A percentile compares a stretch with the other conserved stretches of the same genome.
phyloP scores from a whole-genome alignment of 2,888 invertebrate species.

The Cantharis flavilabris region DNA sequence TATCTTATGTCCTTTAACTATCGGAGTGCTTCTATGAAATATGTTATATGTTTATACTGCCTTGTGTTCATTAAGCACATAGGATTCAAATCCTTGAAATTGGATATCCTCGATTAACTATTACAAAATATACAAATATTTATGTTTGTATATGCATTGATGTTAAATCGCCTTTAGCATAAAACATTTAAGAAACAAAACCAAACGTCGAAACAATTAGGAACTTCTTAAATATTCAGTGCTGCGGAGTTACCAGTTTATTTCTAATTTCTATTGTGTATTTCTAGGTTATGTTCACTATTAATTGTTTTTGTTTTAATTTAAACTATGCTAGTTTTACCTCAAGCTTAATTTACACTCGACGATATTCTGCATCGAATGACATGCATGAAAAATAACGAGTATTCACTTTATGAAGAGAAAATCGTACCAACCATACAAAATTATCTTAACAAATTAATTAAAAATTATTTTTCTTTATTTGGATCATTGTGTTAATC shows the following conservation, averaged over 20 bases:
- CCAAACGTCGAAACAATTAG: neutral
- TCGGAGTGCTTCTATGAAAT: slow-evolving; percentile 29
- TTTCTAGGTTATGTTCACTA: neutral
- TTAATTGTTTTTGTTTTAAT: neutral
- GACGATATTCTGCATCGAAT: neutral
- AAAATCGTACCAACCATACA: neutral
- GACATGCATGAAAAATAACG: neutral
- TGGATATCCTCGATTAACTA: slow-evolving; percentile 20
- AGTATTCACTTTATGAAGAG: neutral
- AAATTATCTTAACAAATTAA: neutral
- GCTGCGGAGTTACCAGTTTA: neutral
- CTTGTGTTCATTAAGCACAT: slow-evolving; percentile 13
- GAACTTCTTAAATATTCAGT: neutral
- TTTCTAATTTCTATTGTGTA: neutral
- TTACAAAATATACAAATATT: neutral
- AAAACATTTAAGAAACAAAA: neutral
- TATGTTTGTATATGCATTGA: neutral
- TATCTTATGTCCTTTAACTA: slow-evolving; percentile 46
- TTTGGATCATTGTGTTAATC: neutral
- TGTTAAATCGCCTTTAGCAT: neutral
- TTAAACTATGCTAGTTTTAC: neutral
- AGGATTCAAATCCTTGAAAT: slow-evolving; percentile 8
- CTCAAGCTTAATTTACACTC: neutral
- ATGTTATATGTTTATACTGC: slow-evolving; percentile 12
- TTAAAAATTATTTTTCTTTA: neutral